Conservation (phyloP, 2,113 vertebrate species). For the Strigops habroptila region DNA sequence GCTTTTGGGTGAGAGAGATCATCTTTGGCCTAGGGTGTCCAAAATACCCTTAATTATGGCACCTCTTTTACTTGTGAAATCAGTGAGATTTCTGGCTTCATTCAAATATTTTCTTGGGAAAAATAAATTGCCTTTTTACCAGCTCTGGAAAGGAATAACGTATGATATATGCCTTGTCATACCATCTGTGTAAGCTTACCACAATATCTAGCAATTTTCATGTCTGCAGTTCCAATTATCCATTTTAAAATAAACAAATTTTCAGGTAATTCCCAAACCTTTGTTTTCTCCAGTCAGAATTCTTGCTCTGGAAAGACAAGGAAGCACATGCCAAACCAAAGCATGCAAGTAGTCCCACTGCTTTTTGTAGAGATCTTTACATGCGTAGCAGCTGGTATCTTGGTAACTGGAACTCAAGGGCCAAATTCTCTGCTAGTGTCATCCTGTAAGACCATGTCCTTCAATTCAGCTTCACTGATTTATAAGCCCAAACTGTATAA, state of each 20-base stretch:
- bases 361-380: background rate
- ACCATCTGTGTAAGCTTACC: background rate
- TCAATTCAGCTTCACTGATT: constrained; percentile 35
- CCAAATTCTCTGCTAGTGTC: background rate
- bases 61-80: background rate
- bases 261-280: background rate
- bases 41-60: background rate
- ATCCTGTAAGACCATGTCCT: background rate
- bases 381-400: background rate
- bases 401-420: constrained; percentile 17
- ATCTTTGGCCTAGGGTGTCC: background rate
- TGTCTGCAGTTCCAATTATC: background rate
- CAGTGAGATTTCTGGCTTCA: background rate
- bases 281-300: background rate
- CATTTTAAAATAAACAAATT: background rate
- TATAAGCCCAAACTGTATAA: constrained; percentile 26
- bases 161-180: background rate
- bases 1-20: background rate
- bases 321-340: background rate
- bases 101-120: background rate
- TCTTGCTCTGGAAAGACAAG: background rate
- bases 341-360: background rate
- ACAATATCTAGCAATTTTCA: background rate
- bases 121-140: background rate
- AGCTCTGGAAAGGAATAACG: background rate